Conservation (phyloP, 2,113 vertebrate genomes). For the Marmota flaviventris region DNA sequence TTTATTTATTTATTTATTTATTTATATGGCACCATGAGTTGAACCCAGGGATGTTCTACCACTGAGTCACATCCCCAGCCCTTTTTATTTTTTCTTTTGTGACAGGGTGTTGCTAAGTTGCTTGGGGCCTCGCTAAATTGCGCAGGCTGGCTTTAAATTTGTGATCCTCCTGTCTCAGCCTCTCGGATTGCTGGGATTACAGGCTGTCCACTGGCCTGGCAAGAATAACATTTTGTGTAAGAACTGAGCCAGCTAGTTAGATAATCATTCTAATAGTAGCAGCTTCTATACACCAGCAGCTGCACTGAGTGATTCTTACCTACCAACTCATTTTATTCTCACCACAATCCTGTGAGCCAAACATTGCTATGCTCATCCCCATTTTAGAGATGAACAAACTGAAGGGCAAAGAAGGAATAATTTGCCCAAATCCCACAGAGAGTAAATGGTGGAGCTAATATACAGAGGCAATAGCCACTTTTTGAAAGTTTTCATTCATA, state of each 20-base stretch:
- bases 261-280: no score
- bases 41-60: no score
- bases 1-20: no score
- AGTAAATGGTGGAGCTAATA: not conserved
- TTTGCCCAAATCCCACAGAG: not conserved
- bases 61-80: no score
- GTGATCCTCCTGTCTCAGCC: not conserved
- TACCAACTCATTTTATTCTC: not conserved
- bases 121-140: no score
- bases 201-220: not conserved
- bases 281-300: no score
- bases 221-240: not conserved
- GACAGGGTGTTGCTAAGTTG: not conserved
- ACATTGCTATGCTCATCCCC: no score
- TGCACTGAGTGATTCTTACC: not conserved
- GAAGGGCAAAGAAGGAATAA: not conserved
- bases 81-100: not conserved
- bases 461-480: not conserved
- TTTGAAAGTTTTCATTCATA: no score
- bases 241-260: not conserved
- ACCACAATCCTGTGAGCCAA: not conserved
- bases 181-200: not conserved
- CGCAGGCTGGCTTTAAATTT: not conserved
- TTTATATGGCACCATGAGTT: no score
- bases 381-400: not conserved